A percentile compares a stretch with the other conserved stretches of the same genome.
These are phyloP conservation scores for Trinorchestia longiramus DNA, from an alignment of 1,140 invertebrate genomes.

Conservation along the genomic window DNA sequence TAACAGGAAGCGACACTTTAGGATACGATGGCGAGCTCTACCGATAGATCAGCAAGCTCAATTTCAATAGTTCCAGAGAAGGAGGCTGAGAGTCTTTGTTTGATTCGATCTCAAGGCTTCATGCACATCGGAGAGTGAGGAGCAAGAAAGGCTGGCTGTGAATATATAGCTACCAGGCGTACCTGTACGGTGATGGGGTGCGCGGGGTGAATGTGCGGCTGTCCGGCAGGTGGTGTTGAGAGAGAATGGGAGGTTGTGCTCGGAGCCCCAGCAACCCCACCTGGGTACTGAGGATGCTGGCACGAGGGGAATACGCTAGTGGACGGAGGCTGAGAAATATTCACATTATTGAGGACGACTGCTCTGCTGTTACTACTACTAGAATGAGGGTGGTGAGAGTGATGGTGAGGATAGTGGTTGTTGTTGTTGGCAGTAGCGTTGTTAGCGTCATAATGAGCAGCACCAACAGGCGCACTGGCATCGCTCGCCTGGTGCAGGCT, in stretches of 20 bases:
- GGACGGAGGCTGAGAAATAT: constrained; percentile 44
- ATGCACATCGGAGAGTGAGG: not conserved
- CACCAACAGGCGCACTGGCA: not conserved
- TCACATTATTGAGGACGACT: constrained; percentile 1
- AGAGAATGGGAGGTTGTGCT: not conserved
- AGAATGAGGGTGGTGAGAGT: not conserved
- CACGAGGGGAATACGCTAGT: constrained; percentile 43
- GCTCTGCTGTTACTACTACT: not conserved
- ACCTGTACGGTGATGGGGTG: constrained; percentile 67
- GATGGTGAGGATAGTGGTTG: not conserved
- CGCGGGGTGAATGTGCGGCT: constrained; percentile 64
- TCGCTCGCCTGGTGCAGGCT: not conserved
- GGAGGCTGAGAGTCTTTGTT: too few species aligned
- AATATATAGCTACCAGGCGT: constrained; percentile 26
- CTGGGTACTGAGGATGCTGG: not conserved
- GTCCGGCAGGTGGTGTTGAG: not conserved
- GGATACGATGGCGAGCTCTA: too few species aligned
- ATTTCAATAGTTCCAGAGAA: too few species aligned
- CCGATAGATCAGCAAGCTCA: not conserved
- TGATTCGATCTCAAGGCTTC: too few species aligned
- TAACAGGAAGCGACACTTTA: not conserved
- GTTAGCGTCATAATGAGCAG: constrained; percentile 4
- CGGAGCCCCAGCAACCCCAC: not conserved
- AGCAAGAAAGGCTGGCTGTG: not conserved
- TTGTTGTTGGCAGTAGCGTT: not conserved